Base-by-base conservation (phyloP, 2,888 invertebrate genomes). In the Perdita meconis region DNA sequence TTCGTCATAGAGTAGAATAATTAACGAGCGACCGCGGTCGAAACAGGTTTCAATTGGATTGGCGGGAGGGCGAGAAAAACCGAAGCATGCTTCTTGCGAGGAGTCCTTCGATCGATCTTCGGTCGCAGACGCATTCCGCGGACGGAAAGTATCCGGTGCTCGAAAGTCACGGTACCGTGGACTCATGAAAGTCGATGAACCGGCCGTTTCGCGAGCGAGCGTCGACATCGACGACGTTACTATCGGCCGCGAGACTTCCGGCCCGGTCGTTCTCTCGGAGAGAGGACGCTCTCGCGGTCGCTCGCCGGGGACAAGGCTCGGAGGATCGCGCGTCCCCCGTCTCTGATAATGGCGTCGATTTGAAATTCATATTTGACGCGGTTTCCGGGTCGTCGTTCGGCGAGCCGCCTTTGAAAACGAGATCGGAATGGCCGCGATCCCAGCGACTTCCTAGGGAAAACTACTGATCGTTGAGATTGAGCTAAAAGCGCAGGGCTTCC, bases 121-220 rank as follows among this genome's bases (percentile, higher is more conserved):
- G 73, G 40, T 26, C 19, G 47, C 70, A 63, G 73, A 60, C 56
- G 61, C 74, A 65, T 78, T 66, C 73, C 61, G 64, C 60, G 56
- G 50, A 68, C 69, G 72, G 75, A 81, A 78, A 83, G 82, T 76
- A 66, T 65, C 65, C 71, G 80, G 56, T 59, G 74, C 70, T 80
- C 81, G 78, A 83, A 83, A 83, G 78, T 81, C 83, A 81, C 84
- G 81, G 81, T 77, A 73, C 72, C 64, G 66, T 55, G 70, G 65
- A 56, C 82, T 82, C 80, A 77, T 82, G 80, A 84, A 80, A 84
- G 82, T 83, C 81, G 84, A 83, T 83, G 84, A 83, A 78, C 78
- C 73, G 69, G 55, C 70, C 78, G 75, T 81, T 81, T 83, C 83
- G 75, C 75, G 72, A 60, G 74, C 63, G 60, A 59, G 75, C 77